Base-by-base conservation (phyloP, 1,140 invertebrate species). In the Polyergus mexicanus region DNA sequence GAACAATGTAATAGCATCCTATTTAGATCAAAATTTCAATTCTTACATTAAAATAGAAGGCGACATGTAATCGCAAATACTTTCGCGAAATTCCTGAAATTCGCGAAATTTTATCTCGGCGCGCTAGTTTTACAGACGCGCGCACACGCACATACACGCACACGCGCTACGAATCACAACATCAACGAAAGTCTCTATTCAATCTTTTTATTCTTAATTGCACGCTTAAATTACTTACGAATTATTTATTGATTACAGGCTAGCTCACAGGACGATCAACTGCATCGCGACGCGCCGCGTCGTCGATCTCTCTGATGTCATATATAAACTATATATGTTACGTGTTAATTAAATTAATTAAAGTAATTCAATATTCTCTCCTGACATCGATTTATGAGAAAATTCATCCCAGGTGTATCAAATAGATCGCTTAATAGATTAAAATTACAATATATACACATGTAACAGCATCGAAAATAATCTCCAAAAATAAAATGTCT, bases 221-320 rank as follows among this genome's bases (percentile, higher is more conserved):
- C 75, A 77, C 62, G 58, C 76, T 80, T 80, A 80, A 80, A 16
- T 80, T 78, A 78, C n/a, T 66, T 80, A 68, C 63, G 63, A 68
- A 41, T 38, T 80, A 66, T 68, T 80, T 54, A 54, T 54, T 28
- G 44, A 78, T 78, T 78, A 78, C 76, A 68, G 13, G 8, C 63
- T 80, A 80, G 1, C 22, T 80, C 76, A 80, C 76, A 19, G 63
- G 63, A 80, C 76, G 76, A 80, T 80, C 76, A 51, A 80, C 63
- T 69, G 60, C 60, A 41, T 88, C 41, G 78, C 77, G 38, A 66
- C 69, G 25, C 63, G 22, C 16, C 51, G 35, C 51, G 56, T 76
- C 44, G 56, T 60, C 28, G 32, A 58, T 68, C 60, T 63, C 68
- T 65, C 38, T 60, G 76, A 68, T 68, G 32, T 66, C 63, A 66